These are phyloP conservation scores for Drepana falcataria DNA, from an alignment of 2,888 invertebrate genomes.

Conservation along the genomic window DNA sequence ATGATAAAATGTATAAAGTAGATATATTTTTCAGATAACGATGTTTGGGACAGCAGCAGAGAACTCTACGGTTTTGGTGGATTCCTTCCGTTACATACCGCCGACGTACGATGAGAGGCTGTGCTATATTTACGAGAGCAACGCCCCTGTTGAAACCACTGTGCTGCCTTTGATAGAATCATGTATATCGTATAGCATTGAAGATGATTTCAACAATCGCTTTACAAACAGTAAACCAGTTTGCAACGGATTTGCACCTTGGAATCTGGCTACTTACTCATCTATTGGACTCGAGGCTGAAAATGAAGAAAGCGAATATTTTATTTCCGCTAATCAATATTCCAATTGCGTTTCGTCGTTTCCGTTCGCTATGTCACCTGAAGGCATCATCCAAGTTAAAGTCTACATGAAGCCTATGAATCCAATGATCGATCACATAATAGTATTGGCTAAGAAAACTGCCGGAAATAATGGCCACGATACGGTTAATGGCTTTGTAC, in stretches of 20 bases:
- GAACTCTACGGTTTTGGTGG: conserved; percentile 25
- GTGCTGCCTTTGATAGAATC: conserved; percentile 5
- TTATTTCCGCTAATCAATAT: conserved; percentile 14
- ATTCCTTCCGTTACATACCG: conserved; percentile 35
- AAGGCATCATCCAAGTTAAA: conserved; percentile 26
- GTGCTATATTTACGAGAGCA: conserved; percentile 25
- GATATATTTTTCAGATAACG: conserved; percentile 20
- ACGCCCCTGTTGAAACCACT: conserved; percentile 1
- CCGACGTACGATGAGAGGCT: conserved; percentile 16
- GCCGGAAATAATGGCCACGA: conserved; percentile 18
- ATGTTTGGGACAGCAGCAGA: conserved; percentile 23
- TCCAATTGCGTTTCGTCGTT: conserved; percentile 16
- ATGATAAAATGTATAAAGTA: background rate
- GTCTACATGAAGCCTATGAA: conserved; percentile 22
- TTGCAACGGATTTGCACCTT: conserved; percentile 17
- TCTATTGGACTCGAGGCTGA: conserved; percentile 10
- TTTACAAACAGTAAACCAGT: conserved; percentile 17
- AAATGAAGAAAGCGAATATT: conserved; percentile 14
- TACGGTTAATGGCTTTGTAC: conserved; percentile 27
- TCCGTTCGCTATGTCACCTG: conserved; percentile 6
- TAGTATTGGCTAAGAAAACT: conserved; percentile 29
- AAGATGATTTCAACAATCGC: conserved; percentile 10
- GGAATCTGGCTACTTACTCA: conserved; percentile 14
- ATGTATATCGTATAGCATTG: conserved; percentile 21
- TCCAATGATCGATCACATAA: conserved; percentile 26